Percentiles rank a stretch among this genome's conserved stretches.
phyloP scores from a whole-genome alignment of 2,797 vertebrate genomes.

The Megalops cyprinoides region DNA sequence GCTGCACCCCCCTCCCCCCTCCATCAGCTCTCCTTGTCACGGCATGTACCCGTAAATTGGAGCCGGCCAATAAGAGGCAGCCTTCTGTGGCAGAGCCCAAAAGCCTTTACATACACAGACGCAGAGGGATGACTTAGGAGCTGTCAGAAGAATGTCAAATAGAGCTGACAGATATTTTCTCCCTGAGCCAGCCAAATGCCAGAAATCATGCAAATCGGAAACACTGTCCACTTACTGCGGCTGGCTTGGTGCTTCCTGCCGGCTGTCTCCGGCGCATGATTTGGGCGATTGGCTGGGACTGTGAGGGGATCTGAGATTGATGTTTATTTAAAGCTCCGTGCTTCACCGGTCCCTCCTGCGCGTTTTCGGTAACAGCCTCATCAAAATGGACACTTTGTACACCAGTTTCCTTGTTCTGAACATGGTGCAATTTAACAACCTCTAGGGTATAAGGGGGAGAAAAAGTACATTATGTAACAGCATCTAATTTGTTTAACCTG shows the following conservation, averaged over 20 bases:
- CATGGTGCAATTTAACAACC: conserved; percentile 65
- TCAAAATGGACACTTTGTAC: conserved; percentile 63
- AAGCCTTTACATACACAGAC: conserved; percentile 62
- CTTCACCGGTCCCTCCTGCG: conserved; percentile 55
- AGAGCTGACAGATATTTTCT: conserved; percentile 79
- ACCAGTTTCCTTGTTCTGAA: conserved; percentile 64
- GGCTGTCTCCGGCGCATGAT: conserved; percentile 70
- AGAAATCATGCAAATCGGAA: conserved; percentile 77
- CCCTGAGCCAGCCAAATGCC: conserved; percentile 72
- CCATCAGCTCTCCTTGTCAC: conserved; percentile 54
- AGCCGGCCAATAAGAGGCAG: conserved; percentile 21
- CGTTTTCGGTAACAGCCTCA: conserved; percentile 73
- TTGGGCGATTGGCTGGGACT: conserved; percentile 69
- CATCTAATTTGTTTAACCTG: background rate
- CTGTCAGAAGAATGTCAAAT: conserved; percentile 77
- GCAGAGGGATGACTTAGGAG: conserved; percentile 76
- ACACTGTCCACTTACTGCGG: conserved; percentile 66
- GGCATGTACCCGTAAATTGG: conserved; percentile 13
- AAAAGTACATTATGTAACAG: background rate
- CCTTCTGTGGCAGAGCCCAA: background rate
- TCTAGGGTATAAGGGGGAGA: conserved; percentile 29
- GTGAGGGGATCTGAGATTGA: conserved; percentile 69
- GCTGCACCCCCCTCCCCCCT: conserved; percentile 57
- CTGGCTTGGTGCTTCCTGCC: conserved; percentile 69
- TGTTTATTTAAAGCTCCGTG: conserved; percentile 74